A percentile compares a stretch with the other conserved stretches of the same genome.
Evolutionary conservation across 2,113 vertebrate species (phyloP).

Genomic region (Indicator maculatus): DNA sequence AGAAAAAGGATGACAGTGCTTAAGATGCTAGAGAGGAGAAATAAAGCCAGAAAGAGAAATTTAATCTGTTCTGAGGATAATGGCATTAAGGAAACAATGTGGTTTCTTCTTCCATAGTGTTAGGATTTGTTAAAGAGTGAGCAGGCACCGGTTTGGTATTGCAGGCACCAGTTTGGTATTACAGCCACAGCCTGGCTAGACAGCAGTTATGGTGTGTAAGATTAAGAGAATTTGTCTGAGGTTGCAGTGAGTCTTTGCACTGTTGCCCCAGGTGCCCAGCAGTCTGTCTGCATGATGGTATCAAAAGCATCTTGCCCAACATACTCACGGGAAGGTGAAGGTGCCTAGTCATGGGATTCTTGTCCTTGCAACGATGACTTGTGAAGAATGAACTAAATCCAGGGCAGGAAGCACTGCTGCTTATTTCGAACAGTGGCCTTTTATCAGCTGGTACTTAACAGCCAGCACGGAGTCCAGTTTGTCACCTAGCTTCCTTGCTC

Average conservation of each 20-base stretch:
- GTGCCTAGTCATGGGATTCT: neutral
- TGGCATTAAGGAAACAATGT: neutral
- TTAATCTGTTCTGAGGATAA: neutral
- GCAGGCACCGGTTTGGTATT: neutral
- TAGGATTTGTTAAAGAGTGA: neutral
- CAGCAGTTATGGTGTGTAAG: neutral
- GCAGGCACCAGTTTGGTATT: neutral
- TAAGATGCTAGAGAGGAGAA: neutral
- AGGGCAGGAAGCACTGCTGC: neutral
- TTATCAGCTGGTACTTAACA: neutral
- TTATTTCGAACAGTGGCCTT: neutral
- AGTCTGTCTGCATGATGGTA: accelerated
- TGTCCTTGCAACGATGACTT: too few relatives aligned
- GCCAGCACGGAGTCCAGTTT: neutral
- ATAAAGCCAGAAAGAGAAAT: neutral
- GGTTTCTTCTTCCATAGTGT: neutral
- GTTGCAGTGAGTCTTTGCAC: neutral
- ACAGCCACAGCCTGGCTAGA: neutral
- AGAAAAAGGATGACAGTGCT: neutral
- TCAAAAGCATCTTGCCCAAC: neutral
- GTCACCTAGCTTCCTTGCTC: neutral
- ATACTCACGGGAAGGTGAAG: neutral
- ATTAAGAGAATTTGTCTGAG: neutral
- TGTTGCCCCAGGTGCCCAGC: neutral
- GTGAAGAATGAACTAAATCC: neutral